These are phyloP conservation scores for Chromoteleia sp. DNA, from an alignment of 2,888 invertebrate genomes.

Conservation along the genomic window DNA sequence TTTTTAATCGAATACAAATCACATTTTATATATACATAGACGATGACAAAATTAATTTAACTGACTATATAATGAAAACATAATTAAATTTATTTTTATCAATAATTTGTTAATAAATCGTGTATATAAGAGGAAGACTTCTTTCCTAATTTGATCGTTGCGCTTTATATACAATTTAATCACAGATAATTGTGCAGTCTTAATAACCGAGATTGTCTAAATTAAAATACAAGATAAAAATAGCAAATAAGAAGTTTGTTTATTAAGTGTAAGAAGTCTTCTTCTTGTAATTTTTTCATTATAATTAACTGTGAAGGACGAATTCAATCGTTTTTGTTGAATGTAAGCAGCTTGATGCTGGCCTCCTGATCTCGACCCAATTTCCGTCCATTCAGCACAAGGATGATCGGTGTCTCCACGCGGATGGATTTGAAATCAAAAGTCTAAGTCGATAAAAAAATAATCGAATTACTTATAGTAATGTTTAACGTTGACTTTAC, in stretches of 20 bases:
- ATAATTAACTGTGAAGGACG: conserved; percentile 57
- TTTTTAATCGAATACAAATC: no score
- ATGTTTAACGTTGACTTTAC: not conserved
- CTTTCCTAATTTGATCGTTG: conserved; percentile 34
- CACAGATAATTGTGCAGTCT: conserved; percentile 55
- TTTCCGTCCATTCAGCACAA: conserved; percentile 92
- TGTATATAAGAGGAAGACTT: conserved; percentile 23
- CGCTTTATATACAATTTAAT: conserved; percentile 52
- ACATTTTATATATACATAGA: not conserved
- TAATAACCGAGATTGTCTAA: conserved; percentile 42
- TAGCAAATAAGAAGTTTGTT: conserved; percentile 10
- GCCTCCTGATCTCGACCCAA: conserved; percentile 89
- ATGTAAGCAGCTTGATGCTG: conserved; percentile 88
- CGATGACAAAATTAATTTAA: not conserved
- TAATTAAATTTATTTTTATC: not conserved
- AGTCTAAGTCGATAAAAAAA: conserved; percentile 85
- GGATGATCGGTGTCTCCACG: conserved; percentile 90
- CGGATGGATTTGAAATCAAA: conserved; percentile 91
- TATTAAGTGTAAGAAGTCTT: conserved; percentile 24
- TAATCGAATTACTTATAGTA: not conserved
- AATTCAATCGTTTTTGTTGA: conserved; percentile 87
- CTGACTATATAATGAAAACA: not conserved
- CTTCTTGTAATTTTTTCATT: conserved; percentile 27
- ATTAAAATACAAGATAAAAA: conserved; percentile 34
- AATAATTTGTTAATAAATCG: not conserved